phyloP scores from a whole-genome alignment of 2,113 vertebrate genomes.

The Coryphaenoides rupestris region DNA sequence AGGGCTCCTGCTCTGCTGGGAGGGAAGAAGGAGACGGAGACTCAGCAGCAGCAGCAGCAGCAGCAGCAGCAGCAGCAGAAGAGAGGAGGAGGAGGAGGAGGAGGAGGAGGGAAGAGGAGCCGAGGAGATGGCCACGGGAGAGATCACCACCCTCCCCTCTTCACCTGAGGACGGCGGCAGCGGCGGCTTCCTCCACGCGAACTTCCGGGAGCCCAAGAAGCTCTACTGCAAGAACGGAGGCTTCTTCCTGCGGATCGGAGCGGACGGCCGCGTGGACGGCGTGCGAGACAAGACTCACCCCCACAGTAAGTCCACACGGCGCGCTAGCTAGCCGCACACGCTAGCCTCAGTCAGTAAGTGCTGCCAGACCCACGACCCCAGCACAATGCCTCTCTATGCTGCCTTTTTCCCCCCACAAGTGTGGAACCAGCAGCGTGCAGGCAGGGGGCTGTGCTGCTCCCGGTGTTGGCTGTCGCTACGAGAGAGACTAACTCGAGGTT shows the following conservation, averaged over 20 bases:
- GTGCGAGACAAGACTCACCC: conserved; percentile 92
- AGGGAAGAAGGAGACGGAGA: conserved; percentile 39
- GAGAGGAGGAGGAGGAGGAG: conserved; percentile 12
- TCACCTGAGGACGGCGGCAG: conserved; percentile 78
- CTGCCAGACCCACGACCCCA: conserved; percentile 15
- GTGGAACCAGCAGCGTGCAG: no score
- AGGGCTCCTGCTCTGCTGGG: conserved; percentile 32
- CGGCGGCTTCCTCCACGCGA: conserved; percentile 80
- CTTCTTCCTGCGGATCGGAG: conserved; percentile 88
- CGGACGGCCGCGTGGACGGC: conserved; percentile 90
- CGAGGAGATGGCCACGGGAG: conserved; percentile 79
- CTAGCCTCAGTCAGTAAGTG: conserved; percentile 77
- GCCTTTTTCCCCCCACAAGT: not conserved
- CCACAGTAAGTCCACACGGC: conserved; percentile 78
- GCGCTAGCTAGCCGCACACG: not conserved
- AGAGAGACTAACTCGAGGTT: no score
- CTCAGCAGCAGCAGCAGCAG: conserved; percentile 38
- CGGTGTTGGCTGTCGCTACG: no score
- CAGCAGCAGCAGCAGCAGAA: conserved; percentile 41
- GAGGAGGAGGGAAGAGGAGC: conserved; percentile 20
- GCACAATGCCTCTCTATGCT: conserved; percentile 57
- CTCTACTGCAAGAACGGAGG: conserved; percentile 97
- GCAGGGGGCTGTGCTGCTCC: no score
- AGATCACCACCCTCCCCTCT: conserved; percentile 84
- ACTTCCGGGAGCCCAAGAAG: conserved; percentile 91